These are phyloP conservation scores for Pipa parva DNA, from an alignment of 2,113 vertebrate genomes.

Conservation along the genomic window DNA sequence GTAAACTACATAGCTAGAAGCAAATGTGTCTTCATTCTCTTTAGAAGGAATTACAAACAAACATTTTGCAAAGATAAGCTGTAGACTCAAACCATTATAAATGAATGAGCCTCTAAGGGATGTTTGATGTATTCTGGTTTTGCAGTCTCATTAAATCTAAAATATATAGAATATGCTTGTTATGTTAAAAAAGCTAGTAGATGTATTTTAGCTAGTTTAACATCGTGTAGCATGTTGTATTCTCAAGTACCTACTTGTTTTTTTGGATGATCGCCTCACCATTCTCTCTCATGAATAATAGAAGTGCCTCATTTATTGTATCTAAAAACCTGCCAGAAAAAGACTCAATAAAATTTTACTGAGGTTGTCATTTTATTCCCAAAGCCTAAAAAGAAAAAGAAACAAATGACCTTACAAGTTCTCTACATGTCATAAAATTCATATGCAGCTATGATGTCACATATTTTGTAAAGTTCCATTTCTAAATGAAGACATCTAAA, in stretches of 20 bases:
- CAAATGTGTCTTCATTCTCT: background rate
- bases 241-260: background rate
- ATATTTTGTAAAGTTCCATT: no score
- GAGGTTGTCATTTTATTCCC: background rate
- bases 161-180: background rate
- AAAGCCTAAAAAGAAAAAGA: no score
- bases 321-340: background rate
- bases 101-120: background rate
- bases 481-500: no score
- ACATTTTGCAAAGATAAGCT: background rate
- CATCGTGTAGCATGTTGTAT: background rate
- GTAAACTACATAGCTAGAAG: no score
- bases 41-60: background rate
- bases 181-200: background rate
- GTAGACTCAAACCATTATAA: background rate
- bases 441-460: no score
- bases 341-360: constrained; percentile 5
- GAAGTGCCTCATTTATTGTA: background rate
- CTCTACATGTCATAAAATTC: no score
- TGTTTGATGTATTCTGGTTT: background rate
- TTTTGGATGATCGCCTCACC: background rate
- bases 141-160: background rate
- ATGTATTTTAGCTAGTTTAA: background rate
- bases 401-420: no score
- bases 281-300: background rate